Conservation (phyloP, 2,888 invertebrate genomes). For the Calameuta filiformis region DNA sequence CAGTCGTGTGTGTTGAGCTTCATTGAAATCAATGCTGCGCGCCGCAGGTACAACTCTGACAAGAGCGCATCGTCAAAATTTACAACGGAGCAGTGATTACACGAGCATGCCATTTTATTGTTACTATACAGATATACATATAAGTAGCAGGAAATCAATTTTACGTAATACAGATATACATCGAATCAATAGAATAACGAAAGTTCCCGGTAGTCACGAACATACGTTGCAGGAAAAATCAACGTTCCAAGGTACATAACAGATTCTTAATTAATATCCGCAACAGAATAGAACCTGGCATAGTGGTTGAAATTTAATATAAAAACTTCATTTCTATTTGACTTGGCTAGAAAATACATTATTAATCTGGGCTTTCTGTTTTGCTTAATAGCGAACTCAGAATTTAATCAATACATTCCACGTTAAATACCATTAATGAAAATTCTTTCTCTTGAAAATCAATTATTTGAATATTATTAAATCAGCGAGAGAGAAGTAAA, state of each 20-base stretch:
- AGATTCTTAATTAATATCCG: neutral
- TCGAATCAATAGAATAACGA: neutral
- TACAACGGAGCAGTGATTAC: neutral
- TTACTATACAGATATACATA: neutral
- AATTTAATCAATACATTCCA: neutral
- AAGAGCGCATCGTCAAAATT: neutral
- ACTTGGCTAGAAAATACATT: neutral
- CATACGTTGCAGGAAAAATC: neutral
- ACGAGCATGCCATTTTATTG: neutral
- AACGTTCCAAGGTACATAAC: neutral
- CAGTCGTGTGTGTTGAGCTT: neutral
- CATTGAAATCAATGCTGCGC: constrained; percentile 11
- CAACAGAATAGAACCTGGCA: neutral
- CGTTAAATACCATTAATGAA: constrained; percentile 9
- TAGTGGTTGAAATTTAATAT: neutral
- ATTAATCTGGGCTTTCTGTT: neutral
- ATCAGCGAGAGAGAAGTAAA: neutral
- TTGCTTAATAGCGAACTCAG: neutral
- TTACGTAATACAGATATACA: neutral
- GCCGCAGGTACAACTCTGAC: neutral
- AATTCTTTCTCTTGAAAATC: neutral
- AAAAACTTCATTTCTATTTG: neutral
- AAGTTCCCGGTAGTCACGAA: neutral
- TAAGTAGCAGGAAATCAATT: neutral
- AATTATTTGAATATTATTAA: neutral